A percentile compares a stretch with the other conserved stretches of the same genome.
These are phyloP conservation scores for Channa striata DNA, from an alignment of 2,797 vertebrate genomes.

Conservation along the genomic window DNA sequence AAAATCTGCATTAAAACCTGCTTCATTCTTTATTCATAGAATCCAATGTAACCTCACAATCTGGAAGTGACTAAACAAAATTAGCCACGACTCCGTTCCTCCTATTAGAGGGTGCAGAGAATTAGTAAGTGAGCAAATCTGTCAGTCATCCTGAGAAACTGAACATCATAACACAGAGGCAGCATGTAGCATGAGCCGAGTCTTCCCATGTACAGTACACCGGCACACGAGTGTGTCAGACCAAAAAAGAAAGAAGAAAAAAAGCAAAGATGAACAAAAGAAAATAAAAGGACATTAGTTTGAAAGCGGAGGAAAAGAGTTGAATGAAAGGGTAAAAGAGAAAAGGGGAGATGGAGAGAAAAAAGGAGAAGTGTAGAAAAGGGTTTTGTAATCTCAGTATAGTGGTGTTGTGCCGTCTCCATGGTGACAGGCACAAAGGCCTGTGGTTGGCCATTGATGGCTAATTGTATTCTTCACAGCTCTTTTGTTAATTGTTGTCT, in stretches of 20 bases:
- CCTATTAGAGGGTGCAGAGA: background rate
- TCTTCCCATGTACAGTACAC: constrained; percentile 3
- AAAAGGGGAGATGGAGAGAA: constrained; percentile 62
- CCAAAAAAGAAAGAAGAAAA: no score
- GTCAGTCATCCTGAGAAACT: constrained; percentile 1
- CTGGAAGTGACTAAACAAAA: background rate
- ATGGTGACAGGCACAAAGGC: constrained; percentile 90
- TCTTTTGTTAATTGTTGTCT: constrained; percentile 94
- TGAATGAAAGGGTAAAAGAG: constrained; percentile 47
- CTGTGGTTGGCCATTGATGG: constrained; percentile 90
- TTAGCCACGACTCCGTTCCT: background rate
- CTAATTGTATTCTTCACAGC: constrained; percentile 92
- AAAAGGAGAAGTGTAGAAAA: constrained; percentile 75
- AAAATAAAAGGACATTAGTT: constrained; percentile 38
- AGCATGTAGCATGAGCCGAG: constrained; percentile 1
- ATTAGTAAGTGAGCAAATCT: background rate
- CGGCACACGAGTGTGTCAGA: background rate
- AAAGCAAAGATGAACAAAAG: constrained; percentile 41
- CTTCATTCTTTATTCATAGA: background rate
- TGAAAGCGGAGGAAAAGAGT: constrained; percentile 57
- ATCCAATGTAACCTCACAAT: background rate
- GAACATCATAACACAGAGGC: constrained; percentile 7
- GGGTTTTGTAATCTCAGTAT: constrained; percentile 86
- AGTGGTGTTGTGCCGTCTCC: constrained; percentile 88
- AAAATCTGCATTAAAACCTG: background rate